phyloP scores from a whole-genome alignment of 2,797 vertebrate species.

The Bryconaethiops microstoma region DNA sequence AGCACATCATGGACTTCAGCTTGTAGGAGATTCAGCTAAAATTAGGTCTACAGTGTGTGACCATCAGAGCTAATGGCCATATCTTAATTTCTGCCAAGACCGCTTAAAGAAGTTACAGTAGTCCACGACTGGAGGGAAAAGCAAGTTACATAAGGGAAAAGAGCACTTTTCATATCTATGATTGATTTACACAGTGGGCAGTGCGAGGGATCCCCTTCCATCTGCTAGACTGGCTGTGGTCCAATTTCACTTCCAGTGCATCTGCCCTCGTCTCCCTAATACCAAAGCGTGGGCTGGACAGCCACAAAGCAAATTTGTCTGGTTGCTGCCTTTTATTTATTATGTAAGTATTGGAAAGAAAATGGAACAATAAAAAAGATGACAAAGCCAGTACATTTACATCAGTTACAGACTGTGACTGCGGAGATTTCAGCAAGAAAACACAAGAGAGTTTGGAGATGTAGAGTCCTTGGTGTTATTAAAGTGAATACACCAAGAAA shows the following conservation, averaged over 20 bases:
- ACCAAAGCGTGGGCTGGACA: background rate
- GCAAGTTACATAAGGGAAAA: background rate
- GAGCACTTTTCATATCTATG: background rate
- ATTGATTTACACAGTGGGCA: background rate
- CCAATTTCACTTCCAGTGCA: conserved; percentile 2
- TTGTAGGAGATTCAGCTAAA: background rate
- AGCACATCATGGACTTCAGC: background rate
- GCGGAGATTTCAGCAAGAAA: no score
- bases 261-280: conserved; percentile 1
- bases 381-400: background rate
- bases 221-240: conserved; percentile 16
- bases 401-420: background rate
- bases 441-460: background rate
- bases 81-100: background rate
- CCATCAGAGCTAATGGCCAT: background rate
- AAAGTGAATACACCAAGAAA: background rate
- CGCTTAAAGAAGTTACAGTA: background rate
- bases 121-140: background rate
- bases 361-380: background rate
- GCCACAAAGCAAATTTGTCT: background rate
- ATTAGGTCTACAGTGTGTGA: background rate
- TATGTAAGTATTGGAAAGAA: background rate
- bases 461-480: background rate
- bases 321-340: background rate
- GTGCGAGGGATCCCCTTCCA: conserved; percentile 19